phyloP scores from a whole-genome alignment of 1,140 invertebrate genomes.

The Ylistrum balloti region DNA sequence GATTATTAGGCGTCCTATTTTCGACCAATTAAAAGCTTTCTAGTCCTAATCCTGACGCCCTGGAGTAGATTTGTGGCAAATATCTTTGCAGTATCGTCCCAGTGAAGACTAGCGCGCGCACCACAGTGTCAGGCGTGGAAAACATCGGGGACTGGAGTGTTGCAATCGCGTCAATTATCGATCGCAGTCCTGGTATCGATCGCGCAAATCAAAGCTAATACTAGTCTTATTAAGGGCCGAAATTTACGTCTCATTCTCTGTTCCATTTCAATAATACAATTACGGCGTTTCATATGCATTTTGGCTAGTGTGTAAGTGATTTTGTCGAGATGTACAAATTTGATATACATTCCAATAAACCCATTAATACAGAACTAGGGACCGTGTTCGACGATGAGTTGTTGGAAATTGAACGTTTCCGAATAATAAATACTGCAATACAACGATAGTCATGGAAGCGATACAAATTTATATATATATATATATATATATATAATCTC shows the following conservation, averaged over 20 bases:
- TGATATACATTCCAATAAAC: constrained; percentile 27
- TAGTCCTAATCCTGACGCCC: background rate
- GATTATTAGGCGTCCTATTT: background rate
- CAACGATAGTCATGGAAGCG: background rate
- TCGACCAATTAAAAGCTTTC: constrained; percentile 29
- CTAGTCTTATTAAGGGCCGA: constrained; percentile 31
- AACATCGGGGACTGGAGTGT: background rate
- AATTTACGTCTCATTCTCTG: background rate
- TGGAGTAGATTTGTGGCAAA: constrained; percentile 13
- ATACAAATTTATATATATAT: constrained; percentile 25
- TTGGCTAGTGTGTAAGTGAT: constrained; percentile 33
- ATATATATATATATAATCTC: background rate
- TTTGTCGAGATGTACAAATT: constrained; percentile 39
- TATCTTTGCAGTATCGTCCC: background rate
- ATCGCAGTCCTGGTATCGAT: background rate
- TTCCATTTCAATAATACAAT: background rate
- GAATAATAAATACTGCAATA: background rate
- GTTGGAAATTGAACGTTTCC: constrained; percentile 38
- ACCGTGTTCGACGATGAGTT: constrained; percentile 10
- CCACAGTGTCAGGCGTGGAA: background rate
- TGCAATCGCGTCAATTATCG: constrained; percentile 12
- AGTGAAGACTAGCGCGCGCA: background rate
- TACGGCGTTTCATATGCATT: constrained; percentile 34
- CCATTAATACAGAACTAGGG: background rate
- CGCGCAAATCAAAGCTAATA: constrained; percentile 22